Percentiles rank a stretch among this genome's conserved stretches.
Conservation (phyloP, 1,140 invertebrate species). For the Thereuonema tuberculata region DNA sequence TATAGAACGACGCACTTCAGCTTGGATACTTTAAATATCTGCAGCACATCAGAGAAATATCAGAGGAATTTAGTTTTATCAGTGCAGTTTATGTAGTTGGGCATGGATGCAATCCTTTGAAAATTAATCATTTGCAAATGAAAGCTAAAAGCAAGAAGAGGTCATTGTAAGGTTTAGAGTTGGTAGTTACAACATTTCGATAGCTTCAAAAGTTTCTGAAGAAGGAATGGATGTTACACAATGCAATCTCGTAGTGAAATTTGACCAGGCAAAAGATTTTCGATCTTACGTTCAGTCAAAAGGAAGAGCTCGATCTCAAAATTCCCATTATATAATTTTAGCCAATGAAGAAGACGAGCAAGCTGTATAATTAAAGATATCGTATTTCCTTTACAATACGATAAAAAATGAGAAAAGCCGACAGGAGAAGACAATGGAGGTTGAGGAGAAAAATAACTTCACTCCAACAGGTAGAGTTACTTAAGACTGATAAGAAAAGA, state of each 20-base stretch:
- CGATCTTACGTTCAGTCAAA: slow-evolving; percentile 31
- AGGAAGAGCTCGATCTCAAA: slow-evolving; percentile 41
- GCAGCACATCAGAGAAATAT: slow-evolving; percentile 25
- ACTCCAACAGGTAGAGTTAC: too few relatives aligned
- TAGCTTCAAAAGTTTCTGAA: slow-evolving; percentile 67
- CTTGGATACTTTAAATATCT: slow-evolving; percentile 59
- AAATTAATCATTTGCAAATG: slow-evolving; percentile 8
- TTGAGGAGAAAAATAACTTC: too few relatives aligned
- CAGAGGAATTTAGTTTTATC: slow-evolving; percentile 39
- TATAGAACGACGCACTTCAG: slow-evolving; percentile 57
- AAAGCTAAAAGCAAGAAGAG: slow-evolving; percentile 29
- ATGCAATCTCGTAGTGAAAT: slow-evolving; percentile 60
- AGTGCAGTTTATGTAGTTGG: slow-evolving; percentile 59
- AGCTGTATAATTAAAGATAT: slow-evolving; percentile 29
- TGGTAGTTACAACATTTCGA: slow-evolving; percentile 53
- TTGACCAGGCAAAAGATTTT: slow-evolving; percentile 40
- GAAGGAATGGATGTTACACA: slow-evolving; percentile 70
- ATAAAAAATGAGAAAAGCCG: too few relatives aligned
- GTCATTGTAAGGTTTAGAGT: slow-evolving; percentile 39
- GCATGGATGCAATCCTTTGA: neutral
- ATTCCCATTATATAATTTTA: slow-evolving; percentile 44
- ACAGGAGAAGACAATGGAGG: too few relatives aligned
- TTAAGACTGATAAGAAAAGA: too few relatives aligned
- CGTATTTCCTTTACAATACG: slow-evolving; percentile 33
- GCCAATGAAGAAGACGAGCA: slow-evolving; percentile 25